These are phyloP conservation scores for Ptychadena robeensis DNA, from an alignment of 2,797 vertebrate genomes.

Conservation along the genomic window DNA sequence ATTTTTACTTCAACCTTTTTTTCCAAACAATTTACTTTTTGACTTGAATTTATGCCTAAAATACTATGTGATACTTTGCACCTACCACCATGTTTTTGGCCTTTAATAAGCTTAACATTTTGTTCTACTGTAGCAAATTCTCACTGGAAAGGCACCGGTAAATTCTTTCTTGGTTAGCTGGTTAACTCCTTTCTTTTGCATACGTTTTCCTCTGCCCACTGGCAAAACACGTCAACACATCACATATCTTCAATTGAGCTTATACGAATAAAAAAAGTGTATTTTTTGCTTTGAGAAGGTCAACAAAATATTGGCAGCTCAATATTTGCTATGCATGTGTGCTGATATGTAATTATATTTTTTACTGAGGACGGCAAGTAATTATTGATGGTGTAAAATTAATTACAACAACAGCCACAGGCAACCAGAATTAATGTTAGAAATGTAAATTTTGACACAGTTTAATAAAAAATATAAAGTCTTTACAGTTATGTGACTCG, in stretches of 20 bases:
- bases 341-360: not conserved
- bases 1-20: too few species aligned
- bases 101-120: too few species aligned
- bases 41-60: too few species aligned
- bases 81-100: too few species aligned
- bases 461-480: not conserved
- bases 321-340: not conserved
- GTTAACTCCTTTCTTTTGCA: too few species aligned
- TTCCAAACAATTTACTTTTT: too few species aligned
- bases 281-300: not conserved
- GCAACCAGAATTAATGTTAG: slow-evolving; percentile 1
- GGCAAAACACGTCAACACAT: not conserved
- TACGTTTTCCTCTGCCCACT: not conserved
- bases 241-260: not conserved
- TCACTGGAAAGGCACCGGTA: too few species aligned
- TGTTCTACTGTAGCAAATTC: too few species aligned
- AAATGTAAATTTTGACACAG: not conserved
- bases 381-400: not conserved
- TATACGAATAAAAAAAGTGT: not conserved
- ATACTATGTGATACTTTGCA: too few species aligned
- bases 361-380: not conserved
- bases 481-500: not conserved
- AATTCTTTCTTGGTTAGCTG: too few species aligned
- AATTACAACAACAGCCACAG: slow-evolving; percentile 1
- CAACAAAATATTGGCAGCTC: not conserved